Evolutionary conservation across 2,113 vertebrate species (phyloP), one percentile per base, ranked within the genome.

Genomic region (Platycercus adscitus): DNA sequence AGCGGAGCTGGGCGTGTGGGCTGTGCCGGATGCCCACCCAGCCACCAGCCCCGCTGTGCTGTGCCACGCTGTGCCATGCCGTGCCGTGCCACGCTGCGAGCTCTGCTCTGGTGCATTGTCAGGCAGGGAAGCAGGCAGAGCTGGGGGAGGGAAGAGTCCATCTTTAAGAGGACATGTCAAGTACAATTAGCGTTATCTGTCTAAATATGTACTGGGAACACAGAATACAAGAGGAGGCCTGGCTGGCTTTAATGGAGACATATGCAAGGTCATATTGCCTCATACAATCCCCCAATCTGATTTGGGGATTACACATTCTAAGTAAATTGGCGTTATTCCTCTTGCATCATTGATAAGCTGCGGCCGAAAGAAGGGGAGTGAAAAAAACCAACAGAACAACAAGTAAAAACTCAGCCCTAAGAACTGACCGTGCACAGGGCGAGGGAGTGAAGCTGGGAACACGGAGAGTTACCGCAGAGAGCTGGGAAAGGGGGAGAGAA

Each of bases 241-340:
- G 97, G 97, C 97, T 97, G 98, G 98, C 98, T 98, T 98, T 98
- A 98, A 97, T 95, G 97, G 96, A 97, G 96, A 98, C 97, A 95
- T 93, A 96, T 92, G 97, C 98, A 99, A 99, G 98, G 99, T 99
- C 98, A 98, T 98, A 98, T 97, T 97, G 96, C 97, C 98, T 98
- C 97, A 98, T 96, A 94, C 98, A 98, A 98, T 98, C 98, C 98
- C 97, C 97, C 98, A 98, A 98, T 99, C 98, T 98, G 98, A 99
- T 99, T 99, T 98, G 98, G 98, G 98, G 98, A 99, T 99, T 98
- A 98, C 98, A 97, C 97, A 97, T 98, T 98, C 97, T 98, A 98
- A 98, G 98, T 98, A 98, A 99, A 99, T 98, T 98, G 98, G 97
- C 80, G 95, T 97, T 98, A 97, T 97, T 98, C 98, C 94, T 97